A percentile compares a stretch with the other conserved stretches of the same genome.
Conservation (phyloP, 2,888 invertebrate genomes). For the Esperia sulphurella region DNA sequence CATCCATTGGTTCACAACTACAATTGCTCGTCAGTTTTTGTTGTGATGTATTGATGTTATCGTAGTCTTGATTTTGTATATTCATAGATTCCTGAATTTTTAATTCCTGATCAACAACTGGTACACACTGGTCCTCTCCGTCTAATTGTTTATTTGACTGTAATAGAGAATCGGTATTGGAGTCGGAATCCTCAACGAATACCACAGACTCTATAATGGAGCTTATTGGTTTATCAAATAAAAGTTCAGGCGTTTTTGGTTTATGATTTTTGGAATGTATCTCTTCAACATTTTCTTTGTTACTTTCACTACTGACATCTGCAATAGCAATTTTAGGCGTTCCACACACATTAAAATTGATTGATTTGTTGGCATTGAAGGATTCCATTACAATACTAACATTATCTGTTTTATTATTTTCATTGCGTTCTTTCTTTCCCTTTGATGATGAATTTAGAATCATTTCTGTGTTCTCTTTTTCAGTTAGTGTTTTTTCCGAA, state of each 20-base stretch:
- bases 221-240: constrained; percentile 40
- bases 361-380: background rate
- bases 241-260: constrained; percentile 24
- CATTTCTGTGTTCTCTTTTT: constrained; percentile 4
- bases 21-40: constrained; percentile 21
- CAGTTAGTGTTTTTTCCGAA: constrained; percentile 6
- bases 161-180: constrained; percentile 32
- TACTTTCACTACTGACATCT: constrained; percentile 7
- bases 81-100: constrained; percentile 13
- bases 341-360: background rate
- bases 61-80: constrained; percentile 8
- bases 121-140: constrained; percentile 61
- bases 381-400: constrained; percentile 5
- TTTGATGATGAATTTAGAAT: constrained; percentile 6
- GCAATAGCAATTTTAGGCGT: constrained; percentile 3
- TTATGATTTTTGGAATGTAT: constrained; percentile 8
- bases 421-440: constrained; percentile 17
- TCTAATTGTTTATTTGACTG: constrained; percentile 26
- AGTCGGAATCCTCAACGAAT: constrained; percentile 56
- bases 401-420: constrained; percentile 5
- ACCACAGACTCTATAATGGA: constrained; percentile 35
- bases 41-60: constrained; percentile 5
- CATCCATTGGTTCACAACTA: constrained; percentile 67
- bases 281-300: constrained; percentile 13
- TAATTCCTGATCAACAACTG: constrained; percentile 37